Percentiles rank a stretch among this genome's conserved stretches.
phyloP scores from a whole-genome alignment of 2,113 vertebrate genomes.

The Chamaetylas fuelleborni region DNA sequence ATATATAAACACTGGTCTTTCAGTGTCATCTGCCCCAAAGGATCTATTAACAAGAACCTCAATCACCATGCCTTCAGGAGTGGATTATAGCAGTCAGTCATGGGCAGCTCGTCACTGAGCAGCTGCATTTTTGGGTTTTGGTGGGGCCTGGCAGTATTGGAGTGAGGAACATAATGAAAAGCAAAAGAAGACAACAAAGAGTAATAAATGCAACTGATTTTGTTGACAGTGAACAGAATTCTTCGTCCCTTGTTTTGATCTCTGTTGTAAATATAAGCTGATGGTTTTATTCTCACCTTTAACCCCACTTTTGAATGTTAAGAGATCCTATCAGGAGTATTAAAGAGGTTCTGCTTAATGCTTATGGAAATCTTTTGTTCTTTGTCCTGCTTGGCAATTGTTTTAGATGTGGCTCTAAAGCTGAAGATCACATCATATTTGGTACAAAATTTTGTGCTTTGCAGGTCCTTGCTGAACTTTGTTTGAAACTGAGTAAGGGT shows the following conservation, averaged over 20 bases:
- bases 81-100: neutral
- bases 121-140: neutral
- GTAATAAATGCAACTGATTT: neutral
- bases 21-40: neutral
- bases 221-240: neutral
- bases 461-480: neutral
- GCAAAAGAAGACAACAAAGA: neutral
- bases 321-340: neutral
- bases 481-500: neutral
- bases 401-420: neutral
- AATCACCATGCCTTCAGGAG: neutral
- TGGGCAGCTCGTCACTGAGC: neutral
- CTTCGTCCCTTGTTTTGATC: neutral
- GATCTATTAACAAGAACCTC: neutral
- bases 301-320: neutral
- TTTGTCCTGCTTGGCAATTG: neutral
- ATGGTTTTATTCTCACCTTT: neutral
- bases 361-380: neutral
- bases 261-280: neutral
- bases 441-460: neutral
- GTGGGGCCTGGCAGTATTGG: neutral
- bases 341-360: neutral
- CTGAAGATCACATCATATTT: neutral
- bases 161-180: neutral
- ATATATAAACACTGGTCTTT: neutral